Base-by-base conservation (phyloP, 2,888 invertebrate species). In the Phlogophora meticulosa region DNA sequence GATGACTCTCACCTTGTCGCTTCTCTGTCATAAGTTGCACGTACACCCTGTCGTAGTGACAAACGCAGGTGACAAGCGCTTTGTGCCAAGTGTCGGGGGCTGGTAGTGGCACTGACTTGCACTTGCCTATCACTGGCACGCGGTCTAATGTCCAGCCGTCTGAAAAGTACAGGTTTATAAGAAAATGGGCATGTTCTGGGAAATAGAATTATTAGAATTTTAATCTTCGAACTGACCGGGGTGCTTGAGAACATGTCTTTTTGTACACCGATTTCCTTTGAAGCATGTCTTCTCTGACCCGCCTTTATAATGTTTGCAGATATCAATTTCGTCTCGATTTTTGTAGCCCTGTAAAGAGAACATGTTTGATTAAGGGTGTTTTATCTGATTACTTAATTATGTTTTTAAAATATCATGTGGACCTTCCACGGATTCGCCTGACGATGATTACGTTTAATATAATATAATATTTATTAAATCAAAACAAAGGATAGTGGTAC, bases 61-160 rank as follows among this genome's bases (percentile, higher is more conserved):
- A 87, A 17, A 95, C 92, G 75, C 75, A 85, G 0, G 92, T 92
- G 55, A 95, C 93, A 1, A 73, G 38, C 59, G 90, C 92, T 36
- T 78, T 82, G 59, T 85, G 83, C 90, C 91, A 91, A 0, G 90
- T 63, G 82, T 83, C 92, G 0, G 93, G 92, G 51, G 87, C 81
- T 0, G 95, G 95, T 51, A 94, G 86, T 15, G 90, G 86, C 43
- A 87, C 42, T 0, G 89, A 11, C n/a, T 63, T 76, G 62, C 83
- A 80, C 52, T 87, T 87, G 4, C 71, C 91, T 0, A 83, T 36
- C 52, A 93, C 92, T 38, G 87, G 76, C 56, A 92, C 88, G 0
- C 86, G 86, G 83, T 95, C 95, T 22, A 91, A 59, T 0, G 95
- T 95, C 95, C 95, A 95, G 0, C 95, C 95, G 46, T 94, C 95